These are phyloP conservation scores for Semotilus atromaculatus DNA, from an alignment of 2,797 vertebrate genomes.

Conservation along the genomic window DNA sequence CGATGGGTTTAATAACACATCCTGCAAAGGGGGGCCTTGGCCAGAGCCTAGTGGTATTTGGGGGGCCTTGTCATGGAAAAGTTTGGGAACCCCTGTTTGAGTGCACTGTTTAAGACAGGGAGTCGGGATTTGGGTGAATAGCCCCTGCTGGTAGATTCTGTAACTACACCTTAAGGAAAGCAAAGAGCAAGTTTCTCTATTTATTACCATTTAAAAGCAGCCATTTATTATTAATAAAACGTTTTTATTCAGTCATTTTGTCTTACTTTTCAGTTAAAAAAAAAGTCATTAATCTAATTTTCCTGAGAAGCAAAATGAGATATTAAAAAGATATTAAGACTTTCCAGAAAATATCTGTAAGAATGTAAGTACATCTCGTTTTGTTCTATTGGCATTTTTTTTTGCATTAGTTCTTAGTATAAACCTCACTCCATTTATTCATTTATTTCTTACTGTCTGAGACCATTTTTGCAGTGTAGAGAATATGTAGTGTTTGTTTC, in stretches of 20 bases:
- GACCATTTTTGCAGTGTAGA: neutral
- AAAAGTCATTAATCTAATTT: neutral
- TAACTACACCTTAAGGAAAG: neutral
- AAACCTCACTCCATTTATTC: neutral
- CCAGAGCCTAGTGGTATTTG: too few species aligned
- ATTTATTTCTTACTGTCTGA: neutral
- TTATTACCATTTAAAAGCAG: too few species aligned
- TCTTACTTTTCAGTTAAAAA: neutral
- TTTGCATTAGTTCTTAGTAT: neutral
- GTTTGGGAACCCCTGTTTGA: too few species aligned
- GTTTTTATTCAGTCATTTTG: neutral
- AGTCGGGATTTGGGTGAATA: neutral
- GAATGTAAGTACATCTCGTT: neutral
- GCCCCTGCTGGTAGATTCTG: neutral
- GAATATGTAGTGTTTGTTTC: conserved; percentile 6
- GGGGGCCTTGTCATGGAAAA: too few species aligned
- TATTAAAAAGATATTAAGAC: neutral
- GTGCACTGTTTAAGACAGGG: neutral
- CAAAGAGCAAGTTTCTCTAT: neutral
- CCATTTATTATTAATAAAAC: neutral
- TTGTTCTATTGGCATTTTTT: neutral
- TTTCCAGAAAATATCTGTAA: neutral
- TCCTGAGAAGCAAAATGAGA: neutral
- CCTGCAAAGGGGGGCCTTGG: too few species aligned
- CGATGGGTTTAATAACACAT: too few species aligned